Evolutionary conservation across 2,888 invertebrate species (phyloP).

Genomic region (Macrosoma leucophasiata): DNA sequence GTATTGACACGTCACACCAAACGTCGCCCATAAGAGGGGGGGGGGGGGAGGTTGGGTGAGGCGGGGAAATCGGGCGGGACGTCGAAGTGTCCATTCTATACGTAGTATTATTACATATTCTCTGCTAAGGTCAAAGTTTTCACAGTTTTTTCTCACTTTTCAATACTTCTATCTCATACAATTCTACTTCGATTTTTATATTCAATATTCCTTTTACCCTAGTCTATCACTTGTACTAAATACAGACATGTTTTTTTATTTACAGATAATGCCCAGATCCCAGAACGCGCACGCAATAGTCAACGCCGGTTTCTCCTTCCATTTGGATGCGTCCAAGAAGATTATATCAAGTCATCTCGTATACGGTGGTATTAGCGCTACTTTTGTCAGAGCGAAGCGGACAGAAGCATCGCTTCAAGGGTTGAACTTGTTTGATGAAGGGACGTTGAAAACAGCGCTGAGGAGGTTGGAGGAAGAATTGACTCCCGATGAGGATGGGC

Average conservation of each 20-base stretch:
- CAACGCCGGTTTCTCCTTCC: slow-evolving; percentile 83
- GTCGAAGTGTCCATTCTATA: no score
- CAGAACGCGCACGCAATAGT: slow-evolving; percentile 87
- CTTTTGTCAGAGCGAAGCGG: slow-evolving; percentile 72
- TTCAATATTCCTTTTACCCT: no score
- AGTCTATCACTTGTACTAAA: no score
- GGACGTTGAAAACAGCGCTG: slow-evolving; percentile 66
- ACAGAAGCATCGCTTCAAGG: slow-evolving; percentile 71
- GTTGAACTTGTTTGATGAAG: slow-evolving; percentile 52
- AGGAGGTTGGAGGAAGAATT: slow-evolving; percentile 75
- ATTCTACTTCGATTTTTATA: no score
- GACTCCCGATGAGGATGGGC: slow-evolving; percentile 76
- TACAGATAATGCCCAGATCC: slow-evolving; percentile 83
- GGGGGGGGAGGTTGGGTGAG: no score
- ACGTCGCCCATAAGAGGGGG: no score
- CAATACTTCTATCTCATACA: no score
- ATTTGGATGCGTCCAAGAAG: slow-evolving; percentile 57
- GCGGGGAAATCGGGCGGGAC: no score
- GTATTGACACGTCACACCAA: no score
- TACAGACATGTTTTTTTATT: slow-evolving; percentile 18
- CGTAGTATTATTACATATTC: no score
- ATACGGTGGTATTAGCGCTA: slow-evolving; percentile 78
- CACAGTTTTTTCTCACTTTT: no score
- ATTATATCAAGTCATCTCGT: slow-evolving; percentile 74
- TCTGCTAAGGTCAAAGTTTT: no score